A percentile compares a stretch with the other conserved stretches of the same genome.
Conservation (phyloP, 2,113 vertebrate species). For the Tetrax tetrax region DNA sequence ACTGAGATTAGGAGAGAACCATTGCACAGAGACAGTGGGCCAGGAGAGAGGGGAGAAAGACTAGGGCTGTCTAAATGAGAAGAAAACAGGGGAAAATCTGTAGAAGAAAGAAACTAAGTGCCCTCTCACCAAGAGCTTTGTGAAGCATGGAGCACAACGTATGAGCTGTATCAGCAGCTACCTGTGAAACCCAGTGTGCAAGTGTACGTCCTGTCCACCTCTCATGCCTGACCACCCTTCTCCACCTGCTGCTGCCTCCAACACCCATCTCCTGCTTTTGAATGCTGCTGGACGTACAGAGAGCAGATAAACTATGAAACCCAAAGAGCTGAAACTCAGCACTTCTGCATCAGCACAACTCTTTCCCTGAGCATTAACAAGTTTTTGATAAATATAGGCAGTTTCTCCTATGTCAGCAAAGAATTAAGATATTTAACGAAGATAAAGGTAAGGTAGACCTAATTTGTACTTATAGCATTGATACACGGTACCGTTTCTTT, state of each 20-base stretch:
- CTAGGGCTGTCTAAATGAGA: neutral
- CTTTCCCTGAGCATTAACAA: neutral
- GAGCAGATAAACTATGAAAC: neutral
- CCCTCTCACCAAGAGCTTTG: neutral
- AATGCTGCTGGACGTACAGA: neutral
- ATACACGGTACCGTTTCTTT: accelerated
- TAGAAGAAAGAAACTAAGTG: neutral
- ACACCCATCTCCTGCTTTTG: neutral
- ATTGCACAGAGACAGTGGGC: neutral
- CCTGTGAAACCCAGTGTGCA: neutral
- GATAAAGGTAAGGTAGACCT: neutral
- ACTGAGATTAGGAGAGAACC: neutral
- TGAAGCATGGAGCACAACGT: neutral
- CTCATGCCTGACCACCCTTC: neutral
- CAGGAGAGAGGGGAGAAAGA: neutral
- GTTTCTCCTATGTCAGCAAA: neutral
- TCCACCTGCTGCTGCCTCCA: neutral
- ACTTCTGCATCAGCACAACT: accelerated
- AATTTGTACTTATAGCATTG: neutral
- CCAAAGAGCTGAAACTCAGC: neutral
- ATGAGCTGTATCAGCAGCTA: neutral
- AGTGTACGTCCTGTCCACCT: accelerated
- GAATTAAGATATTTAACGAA: neutral
- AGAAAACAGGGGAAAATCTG: neutral
- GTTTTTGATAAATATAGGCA: neutral